These are phyloP conservation scores for Bergia puertoricense DNA, from an alignment of 92 coral and sea anemone species.

Conservation along the genomic window DNA sequence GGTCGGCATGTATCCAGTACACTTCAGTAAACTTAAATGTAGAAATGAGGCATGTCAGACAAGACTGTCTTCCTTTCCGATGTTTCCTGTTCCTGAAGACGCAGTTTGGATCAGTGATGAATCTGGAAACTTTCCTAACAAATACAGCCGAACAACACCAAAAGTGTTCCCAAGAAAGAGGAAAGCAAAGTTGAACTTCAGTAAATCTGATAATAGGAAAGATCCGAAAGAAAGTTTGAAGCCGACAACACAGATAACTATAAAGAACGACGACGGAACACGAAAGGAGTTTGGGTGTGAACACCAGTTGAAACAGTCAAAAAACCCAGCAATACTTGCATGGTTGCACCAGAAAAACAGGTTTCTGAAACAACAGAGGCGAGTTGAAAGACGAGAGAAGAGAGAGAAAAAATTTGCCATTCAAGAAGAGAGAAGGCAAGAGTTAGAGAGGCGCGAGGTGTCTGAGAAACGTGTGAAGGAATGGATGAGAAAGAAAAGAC, in stretches of 20 bases:
- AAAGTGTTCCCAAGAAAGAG: constrained; percentile 4
- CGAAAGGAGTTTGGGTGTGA: constrained; percentile 74
- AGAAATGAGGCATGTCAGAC: constrained; percentile 80
- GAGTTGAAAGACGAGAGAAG: constrained; percentile 69
- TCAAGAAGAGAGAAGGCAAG: constrained; percentile 65
- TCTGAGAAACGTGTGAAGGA: constrained; percentile 64
- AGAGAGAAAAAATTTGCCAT: constrained; percentile 74
- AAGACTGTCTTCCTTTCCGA: constrained; percentile 70
- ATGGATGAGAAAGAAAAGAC: constrained; percentile 70
- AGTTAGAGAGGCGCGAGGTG: constrained; percentile 52
- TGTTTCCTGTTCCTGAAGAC: constrained; percentile 78
- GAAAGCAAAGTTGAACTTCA: constrained; percentile 18
- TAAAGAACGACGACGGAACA: constrained; percentile 70
- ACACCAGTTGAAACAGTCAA: constrained; percentile 80
- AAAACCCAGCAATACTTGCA: constrained; percentile 77
- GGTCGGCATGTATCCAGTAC: constrained; percentile 72
- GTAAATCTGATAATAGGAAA: not conserved
- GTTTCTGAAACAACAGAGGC: constrained; percentile 60
- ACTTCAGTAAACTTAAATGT: constrained; percentile 52
- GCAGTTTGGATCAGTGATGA: constrained; percentile 84
- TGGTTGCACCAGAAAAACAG: constrained; percentile 87
- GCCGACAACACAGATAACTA: constrained; percentile 10
- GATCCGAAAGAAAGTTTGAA: constrained; percentile 23
- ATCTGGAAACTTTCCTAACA: constrained; percentile 28
- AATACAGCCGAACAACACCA: not conserved